Base-by-base conservation (phyloP, 2,797 vertebrate species). In the Xenops minutus region DNA sequence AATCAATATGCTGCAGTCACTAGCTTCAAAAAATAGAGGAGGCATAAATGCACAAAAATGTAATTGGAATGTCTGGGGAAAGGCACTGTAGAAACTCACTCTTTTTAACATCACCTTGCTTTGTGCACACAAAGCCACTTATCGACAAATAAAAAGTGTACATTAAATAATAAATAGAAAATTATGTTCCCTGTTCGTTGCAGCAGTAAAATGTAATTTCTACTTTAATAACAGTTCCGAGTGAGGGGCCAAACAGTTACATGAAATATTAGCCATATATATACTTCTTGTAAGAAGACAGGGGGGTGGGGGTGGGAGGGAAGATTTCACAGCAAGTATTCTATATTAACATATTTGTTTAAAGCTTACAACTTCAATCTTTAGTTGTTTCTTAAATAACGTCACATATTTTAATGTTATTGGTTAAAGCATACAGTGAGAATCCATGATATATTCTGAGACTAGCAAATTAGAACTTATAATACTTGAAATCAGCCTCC, bases 261-360 rank as follows among this genome's bases (percentile, higher is more conserved):
- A 12, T 66, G 7, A 82, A 88, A 34, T 37, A 41, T 29, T 63
- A 73, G 8, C 7, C 23, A 71, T 32, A 46, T n/a, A 74, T 29
- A 41, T 73, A 34, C 4, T 64, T 64, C 14, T 26, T 29, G 2
- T 49, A 68, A 46, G 26, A 27, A 74, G 85, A 88, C 58, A 30
- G 10, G 27, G 3, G 7, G 8, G 3, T 4, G 1, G 2, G 4
- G 20, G 22, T 19, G 43, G 46, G 46, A 7, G 46, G 12, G 21
- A 55, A 61, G 4, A 54, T 44, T 83, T 92, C 24, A 58, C 23
- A 43, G 7, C 2, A 32, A 15, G 1, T n/a, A 68, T 62, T 62
- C 18, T 56, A 8, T n/a, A 73, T 6, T 32, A 17, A 36, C 9
- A 6, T 13, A 52, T 14, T 56, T 74, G 9, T 36, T 75, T 63